Percentiles rank a stretch among this genome's conserved stretches.
Evolutionary conservation across 2,113 vertebrate genomes (phyloP).

Genomic region (Gymnogyps californianus): DNA sequence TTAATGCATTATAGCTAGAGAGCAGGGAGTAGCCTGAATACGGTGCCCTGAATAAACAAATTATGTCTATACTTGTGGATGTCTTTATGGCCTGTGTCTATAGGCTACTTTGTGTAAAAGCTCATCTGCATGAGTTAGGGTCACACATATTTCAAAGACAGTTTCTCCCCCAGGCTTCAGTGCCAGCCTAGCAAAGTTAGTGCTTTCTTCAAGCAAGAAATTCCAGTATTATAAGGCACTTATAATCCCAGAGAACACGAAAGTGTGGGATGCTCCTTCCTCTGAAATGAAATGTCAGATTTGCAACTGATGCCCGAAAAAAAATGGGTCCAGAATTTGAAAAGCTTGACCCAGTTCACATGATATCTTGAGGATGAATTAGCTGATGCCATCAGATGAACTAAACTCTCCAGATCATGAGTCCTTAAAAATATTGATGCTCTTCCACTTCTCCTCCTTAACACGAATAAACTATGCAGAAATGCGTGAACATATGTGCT

Average conservation of each 20-base stretch:
- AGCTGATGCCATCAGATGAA: neutral
- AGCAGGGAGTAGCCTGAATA: neutral
- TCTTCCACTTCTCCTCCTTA: neutral
- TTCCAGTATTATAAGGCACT: neutral
- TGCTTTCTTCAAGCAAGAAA: neutral
- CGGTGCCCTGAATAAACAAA: neutral
- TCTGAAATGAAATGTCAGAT: neutral
- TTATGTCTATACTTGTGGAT: neutral
- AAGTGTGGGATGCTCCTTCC: neutral
- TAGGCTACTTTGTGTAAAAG: neutral
- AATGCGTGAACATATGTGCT: neutral
- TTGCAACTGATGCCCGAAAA: neutral
- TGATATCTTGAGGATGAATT: neutral
- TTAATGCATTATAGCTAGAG: neutral
- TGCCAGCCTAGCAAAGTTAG: neutral
- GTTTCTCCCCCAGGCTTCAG: neutral
- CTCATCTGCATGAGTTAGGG: neutral
- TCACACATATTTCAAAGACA: rapidly evolving
- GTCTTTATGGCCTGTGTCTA: neutral
- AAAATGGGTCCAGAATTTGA: neutral
- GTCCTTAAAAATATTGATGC: neutral
- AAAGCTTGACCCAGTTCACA: neutral
- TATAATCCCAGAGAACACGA: neutral
- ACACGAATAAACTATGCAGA: neutral
- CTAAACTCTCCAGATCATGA: neutral